These are phyloP conservation scores for Sciurus vulgaris DNA, from an alignment of 2,797 vertebrate species.

Conservation along the genomic window DNA sequence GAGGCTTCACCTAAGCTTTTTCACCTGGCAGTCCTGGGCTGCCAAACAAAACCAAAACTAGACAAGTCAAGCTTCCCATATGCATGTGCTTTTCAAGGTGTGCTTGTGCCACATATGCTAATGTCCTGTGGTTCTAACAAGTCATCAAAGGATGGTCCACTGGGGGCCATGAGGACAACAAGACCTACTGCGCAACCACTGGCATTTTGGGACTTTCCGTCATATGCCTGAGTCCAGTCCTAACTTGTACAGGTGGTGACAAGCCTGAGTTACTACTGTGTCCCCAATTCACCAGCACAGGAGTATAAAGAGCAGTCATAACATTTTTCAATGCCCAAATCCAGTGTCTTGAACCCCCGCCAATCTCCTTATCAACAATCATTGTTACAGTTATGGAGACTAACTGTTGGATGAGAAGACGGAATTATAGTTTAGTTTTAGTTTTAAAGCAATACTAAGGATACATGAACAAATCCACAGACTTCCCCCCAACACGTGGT, in stretches of 20 bases:
- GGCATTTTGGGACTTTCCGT: neutral
- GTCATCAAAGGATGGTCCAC: neutral
- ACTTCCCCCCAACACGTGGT: neutral
- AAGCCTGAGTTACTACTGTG: neutral
- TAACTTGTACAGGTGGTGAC: neutral
- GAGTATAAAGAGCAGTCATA: neutral
- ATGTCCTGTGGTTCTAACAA: neutral
- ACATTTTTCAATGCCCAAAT: neutral
- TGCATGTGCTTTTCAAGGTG: neutral
- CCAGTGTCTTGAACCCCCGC: neutral
- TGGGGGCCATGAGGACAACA: neutral
- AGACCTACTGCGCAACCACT: neutral
- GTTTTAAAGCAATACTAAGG: constrained; percentile 19
- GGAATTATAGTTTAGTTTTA: neutral
- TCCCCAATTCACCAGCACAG: neutral
- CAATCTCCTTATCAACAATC: neutral
- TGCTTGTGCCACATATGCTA: no score
- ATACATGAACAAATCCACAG: neutral
- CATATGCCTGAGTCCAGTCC: neutral
- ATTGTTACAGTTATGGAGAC: neutral
- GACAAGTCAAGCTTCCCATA: neutral
- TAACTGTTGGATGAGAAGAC: neutral
- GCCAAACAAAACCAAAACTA: neutral
- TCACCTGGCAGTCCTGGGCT: neutral
- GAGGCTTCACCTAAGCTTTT: neutral